Evolutionary conservation across 2,888 invertebrate species (phyloP).

Genomic region (Pedicia rivosa): DNA sequence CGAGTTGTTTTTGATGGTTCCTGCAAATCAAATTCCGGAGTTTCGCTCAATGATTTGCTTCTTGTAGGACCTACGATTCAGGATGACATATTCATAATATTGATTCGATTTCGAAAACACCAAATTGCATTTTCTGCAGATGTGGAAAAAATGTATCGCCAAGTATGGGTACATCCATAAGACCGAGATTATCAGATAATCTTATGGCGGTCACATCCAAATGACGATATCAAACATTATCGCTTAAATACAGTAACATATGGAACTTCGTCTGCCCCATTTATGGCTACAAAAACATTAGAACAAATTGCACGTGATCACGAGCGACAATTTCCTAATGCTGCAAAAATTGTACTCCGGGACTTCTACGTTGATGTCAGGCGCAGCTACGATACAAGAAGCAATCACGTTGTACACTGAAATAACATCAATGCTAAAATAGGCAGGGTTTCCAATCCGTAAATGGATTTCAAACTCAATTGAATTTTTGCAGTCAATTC

Average conservation of each 20-base stretch:
- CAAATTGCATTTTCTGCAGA: background rate
- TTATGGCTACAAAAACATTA: conserved; percentile 6
- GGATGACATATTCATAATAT: background rate
- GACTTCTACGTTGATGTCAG: background rate
- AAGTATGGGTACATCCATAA: background rate
- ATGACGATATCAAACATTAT: background rate
- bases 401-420: background rate
- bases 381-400: background rate
- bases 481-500: background rate
- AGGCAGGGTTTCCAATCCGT: background rate
- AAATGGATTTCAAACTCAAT: background rate
- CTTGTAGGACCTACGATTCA: conserved; percentile 1
- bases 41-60: background rate
- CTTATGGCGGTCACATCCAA: background rate
- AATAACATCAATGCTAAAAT: background rate
- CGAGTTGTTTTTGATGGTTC: conserved; percentile 2
- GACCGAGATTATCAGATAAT: background rate
- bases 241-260: conserved; percentile 5
- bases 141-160: conserved; percentile 4
- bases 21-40: background rate
- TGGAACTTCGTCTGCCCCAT: conserved; percentile 5
- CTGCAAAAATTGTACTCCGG: background rate
- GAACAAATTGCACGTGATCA: conserved; percentile 5
- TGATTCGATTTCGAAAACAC: background rate
- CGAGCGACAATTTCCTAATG: background rate